Percentiles rank a stretch among this genome's conserved stretches.
phyloP scores from a whole-genome alignment of 2,113 vertebrate species.

The Syngnathus scovelli region DNA sequence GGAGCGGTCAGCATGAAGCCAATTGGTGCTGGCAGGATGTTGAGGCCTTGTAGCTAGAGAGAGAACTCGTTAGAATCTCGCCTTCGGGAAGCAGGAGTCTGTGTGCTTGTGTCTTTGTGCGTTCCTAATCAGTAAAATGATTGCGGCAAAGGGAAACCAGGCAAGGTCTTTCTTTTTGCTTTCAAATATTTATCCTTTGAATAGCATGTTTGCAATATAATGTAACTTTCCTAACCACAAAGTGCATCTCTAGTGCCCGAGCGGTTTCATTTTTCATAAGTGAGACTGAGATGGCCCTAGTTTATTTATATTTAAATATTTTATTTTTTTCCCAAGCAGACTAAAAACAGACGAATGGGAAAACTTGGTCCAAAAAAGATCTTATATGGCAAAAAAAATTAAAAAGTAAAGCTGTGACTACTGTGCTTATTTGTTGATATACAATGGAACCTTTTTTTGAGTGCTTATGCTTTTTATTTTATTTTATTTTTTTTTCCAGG shows the following conservation, averaged over 20 bases:
- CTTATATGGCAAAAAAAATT: too few relatives aligned
- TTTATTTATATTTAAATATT: slow-evolving; percentile 14
- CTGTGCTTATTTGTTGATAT: too few relatives aligned
- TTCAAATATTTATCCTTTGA: slow-evolving; percentile 12
- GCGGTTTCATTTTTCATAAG: slow-evolving; percentile 8
- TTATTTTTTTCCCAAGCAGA: neutral
- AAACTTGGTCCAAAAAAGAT: neutral
- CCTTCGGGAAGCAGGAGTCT: slow-evolving; percentile 38
- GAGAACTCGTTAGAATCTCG: slow-evolving; percentile 53
- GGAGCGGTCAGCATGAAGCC: slow-evolving; percentile 53
- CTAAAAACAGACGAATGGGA: neutral
- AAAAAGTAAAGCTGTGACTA: too few relatives aligned
- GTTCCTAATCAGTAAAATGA: slow-evolving; percentile 16
- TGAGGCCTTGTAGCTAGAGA: slow-evolving; percentile 53
- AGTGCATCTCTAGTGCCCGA: neutral
- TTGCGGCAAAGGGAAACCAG: slow-evolving; percentile 13
- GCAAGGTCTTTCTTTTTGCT: slow-evolving; percentile 11
- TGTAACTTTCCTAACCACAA: slow-evolving; percentile 1
- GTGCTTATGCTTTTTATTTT: too few relatives aligned
- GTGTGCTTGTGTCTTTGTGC: slow-evolving; percentile 17
- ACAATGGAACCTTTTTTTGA: too few relatives aligned
- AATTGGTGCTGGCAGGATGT: slow-evolving; percentile 56
- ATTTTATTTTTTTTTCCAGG: too few relatives aligned
- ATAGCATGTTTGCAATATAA: slow-evolving; percentile 13
- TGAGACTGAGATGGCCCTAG: neutral